Conservation (phyloP, 1,140 invertebrate species). For the Danaus plexippus region DNA sequence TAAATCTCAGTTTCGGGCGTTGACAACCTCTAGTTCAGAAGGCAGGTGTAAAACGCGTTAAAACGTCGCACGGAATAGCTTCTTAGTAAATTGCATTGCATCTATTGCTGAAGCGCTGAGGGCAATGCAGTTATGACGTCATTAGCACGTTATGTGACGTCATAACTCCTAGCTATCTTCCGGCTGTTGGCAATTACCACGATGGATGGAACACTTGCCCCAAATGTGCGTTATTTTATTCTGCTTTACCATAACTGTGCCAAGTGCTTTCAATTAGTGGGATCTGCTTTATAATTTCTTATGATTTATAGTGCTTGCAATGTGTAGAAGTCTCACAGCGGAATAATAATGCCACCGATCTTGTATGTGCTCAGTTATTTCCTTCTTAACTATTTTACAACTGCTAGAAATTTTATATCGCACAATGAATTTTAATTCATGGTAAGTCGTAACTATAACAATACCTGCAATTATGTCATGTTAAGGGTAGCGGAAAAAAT, state of each 20-base stretch:
- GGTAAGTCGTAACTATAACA: too few relatives aligned
- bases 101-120: constrained; percentile 38
- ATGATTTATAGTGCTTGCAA: too few relatives aligned
- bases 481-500: too few relatives aligned
- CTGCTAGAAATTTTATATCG: too few relatives aligned
- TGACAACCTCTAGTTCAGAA: too few relatives aligned
- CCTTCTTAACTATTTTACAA: too few relatives aligned
- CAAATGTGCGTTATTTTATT: constrained; percentile 36
- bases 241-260: constrained; percentile 11
- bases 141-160: constrained; percentile 65
- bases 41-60: constrained; percentile 32
- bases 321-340: too few relatives aligned
- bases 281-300: not conserved
- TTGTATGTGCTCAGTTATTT: too few relatives aligned
- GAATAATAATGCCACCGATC: too few relatives aligned
- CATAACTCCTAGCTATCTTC: constrained; percentile 57
- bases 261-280: constrained; percentile 8
- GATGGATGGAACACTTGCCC: constrained; percentile 44
- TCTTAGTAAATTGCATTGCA: constrained; percentile 45
- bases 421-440: too few relatives aligned
- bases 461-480: too few relatives aligned
- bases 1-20: too few relatives aligned
- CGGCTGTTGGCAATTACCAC: constrained; percentile 53
- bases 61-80: constrained; percentile 33
- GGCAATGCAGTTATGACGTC: constrained; percentile 62